These are phyloP conservation scores for Semotilus atromaculatus DNA, from an alignment of 2,797 vertebrate species.

Conservation along the genomic window DNA sequence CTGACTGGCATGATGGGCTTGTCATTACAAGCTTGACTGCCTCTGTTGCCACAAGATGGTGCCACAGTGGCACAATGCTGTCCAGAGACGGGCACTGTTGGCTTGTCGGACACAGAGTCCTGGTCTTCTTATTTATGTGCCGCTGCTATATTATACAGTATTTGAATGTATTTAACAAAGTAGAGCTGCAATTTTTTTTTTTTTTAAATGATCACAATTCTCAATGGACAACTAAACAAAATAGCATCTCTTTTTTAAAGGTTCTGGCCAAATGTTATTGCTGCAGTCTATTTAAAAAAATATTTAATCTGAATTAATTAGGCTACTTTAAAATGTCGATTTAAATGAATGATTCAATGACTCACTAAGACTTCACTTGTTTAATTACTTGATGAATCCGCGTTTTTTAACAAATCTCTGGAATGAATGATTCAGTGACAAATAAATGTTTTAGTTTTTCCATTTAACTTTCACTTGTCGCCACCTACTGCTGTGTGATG, in stretches of 20 bases:
- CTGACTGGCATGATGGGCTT: constrained; percentile 2
- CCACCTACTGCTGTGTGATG: not conserved
- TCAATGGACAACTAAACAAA: not conserved
- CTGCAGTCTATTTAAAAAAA: not conserved
- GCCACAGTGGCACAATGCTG: constrained; percentile 64
- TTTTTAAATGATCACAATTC: not conserved
- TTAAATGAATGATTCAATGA: not conserved
- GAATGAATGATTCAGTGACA: not conserved
- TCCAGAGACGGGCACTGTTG: constrained; percentile 23
- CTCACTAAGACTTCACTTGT: not conserved
- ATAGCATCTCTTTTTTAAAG: not conserved
- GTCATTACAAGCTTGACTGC: not conserved
- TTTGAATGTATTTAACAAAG: not conserved
- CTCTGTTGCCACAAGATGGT: constrained; percentile 75
- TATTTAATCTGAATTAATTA: not conserved
- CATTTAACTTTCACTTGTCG: not conserved
- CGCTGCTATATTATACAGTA: not conserved
- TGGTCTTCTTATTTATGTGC: not conserved
- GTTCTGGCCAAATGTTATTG: not conserved
- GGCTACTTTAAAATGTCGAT: not conserved
- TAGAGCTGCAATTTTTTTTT: not conserved
- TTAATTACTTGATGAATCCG: not conserved
- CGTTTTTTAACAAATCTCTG: not conserved
- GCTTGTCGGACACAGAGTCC: not conserved
- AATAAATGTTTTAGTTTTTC: not conserved